phyloP scores from a whole-genome alignment of 1,140 invertebrate genomes.

The Babylonia areolata region DNA sequence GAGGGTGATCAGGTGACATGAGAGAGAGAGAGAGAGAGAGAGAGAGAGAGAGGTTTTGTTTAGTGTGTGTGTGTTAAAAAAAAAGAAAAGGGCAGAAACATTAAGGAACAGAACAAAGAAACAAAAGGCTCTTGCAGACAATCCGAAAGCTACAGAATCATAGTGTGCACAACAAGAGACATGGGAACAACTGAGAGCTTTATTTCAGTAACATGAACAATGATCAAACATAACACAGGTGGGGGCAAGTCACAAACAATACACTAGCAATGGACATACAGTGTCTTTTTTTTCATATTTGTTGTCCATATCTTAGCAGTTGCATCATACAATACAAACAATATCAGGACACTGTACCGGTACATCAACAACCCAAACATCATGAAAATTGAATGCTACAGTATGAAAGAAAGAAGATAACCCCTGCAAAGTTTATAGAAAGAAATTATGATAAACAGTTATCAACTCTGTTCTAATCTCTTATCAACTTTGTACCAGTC shows the following conservation, averaged over 20 bases:
- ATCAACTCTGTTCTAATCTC: neutral
- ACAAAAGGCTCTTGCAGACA: neutral
- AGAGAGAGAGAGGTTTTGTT: slow-evolving; percentile 20
- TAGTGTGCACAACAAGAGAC: neutral
- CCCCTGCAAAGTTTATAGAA: too few species aligned
- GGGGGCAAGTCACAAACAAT: slow-evolving; percentile 6
- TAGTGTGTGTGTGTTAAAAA: neutral
- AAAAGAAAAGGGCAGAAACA: neutral
- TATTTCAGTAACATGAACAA: slow-evolving; percentile 18
- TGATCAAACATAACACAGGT: neutral
- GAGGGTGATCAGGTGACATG: too few species aligned
- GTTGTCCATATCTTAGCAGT: neutral
- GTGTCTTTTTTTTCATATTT: neutral
- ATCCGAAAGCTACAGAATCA: neutral
- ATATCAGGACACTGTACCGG: neutral
- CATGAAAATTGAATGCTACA: too few species aligned
- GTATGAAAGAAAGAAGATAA: too few species aligned
- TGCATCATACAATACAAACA: neutral
- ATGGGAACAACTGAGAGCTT: slow-evolving; percentile 23
- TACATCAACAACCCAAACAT: too few species aligned
- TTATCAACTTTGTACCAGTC: too few species aligned
- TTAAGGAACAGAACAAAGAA: neutral
- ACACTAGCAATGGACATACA: neutral
- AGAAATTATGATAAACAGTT: too few species aligned
- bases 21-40: slow-evolving; percentile 24